Evolutionary conservation across 2,888 invertebrate genomes (phyloP).

Genomic region (Cryptocheilus praepositus): DNA sequence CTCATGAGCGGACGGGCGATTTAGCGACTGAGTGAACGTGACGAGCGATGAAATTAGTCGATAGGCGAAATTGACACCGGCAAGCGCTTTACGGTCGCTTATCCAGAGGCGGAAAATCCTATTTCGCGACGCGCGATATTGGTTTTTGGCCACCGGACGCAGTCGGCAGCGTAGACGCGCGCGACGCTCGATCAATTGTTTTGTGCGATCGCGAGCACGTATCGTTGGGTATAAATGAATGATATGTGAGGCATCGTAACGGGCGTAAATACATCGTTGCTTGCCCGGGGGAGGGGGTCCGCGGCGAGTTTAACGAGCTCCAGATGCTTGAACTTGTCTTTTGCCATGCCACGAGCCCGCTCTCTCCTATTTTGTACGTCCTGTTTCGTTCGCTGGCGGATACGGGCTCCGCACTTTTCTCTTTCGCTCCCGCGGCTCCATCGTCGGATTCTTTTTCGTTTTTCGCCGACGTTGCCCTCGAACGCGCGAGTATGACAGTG

Average conservation of each 20-base stretch:
- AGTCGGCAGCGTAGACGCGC: background rate
- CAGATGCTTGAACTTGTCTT: constrained; percentile 27
- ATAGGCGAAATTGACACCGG: no score
- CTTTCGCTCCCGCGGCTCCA: background rate
- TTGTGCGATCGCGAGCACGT: background rate
- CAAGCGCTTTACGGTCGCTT: no score
- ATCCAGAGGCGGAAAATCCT: no score
- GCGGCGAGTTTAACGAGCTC: constrained; percentile 26
- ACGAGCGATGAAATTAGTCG: no score
- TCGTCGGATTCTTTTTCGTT: no score
- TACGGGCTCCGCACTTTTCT: background rate
- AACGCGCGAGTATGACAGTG: background rate
- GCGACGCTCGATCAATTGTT: constrained; percentile 2
- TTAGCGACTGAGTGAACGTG: no score
- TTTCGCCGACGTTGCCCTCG: background rate
- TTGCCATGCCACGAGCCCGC: constrained; percentile 9
- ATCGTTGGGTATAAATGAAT: constrained; percentile 16
- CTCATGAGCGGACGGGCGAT: no score
- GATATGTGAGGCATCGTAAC: constrained; percentile 21
- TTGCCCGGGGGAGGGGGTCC: background rate
- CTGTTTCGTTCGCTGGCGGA: background rate
- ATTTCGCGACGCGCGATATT: background rate
- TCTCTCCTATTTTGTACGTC: background rate
- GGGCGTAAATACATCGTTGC: background rate
- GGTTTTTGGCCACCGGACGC: constrained; percentile 3